phyloP scores from a whole-genome alignment of 2,888 invertebrate species.

The Platycnemis pennipes region DNA sequence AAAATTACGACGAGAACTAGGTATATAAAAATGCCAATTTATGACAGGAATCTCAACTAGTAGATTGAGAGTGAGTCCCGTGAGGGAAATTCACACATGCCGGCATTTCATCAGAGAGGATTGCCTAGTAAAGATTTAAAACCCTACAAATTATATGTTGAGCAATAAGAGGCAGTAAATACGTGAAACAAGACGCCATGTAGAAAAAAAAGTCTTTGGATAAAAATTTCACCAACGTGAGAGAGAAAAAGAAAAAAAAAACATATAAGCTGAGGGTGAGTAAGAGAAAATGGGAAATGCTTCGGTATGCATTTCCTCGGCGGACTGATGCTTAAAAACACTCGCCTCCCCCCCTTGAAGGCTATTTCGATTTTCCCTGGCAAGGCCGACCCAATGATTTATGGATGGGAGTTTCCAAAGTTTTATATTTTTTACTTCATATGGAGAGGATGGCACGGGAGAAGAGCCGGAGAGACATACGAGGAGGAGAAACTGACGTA shows the following conservation, averaged over 20 bases:
- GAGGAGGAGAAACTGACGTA: background rate
- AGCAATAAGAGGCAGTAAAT: background rate
- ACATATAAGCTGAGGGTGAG: background rate
- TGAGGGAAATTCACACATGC: background rate
- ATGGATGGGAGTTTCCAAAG: constrained; percentile 10
- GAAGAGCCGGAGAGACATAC: background rate
- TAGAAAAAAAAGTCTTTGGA: too few species aligned
- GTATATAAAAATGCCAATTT: background rate
- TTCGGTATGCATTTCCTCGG: background rate
- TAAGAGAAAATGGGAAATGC: background rate
- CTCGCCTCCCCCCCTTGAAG: background rate
- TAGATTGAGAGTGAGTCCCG: background rate
- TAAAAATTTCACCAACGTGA: background rate
- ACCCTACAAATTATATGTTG: background rate
- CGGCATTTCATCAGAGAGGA: background rate
- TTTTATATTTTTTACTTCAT: background rate
- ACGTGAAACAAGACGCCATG: background rate
- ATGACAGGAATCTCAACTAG: background rate
- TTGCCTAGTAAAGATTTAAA: background rate
- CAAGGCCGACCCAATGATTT: constrained; percentile 26
- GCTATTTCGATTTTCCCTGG: background rate
- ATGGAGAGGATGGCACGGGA: background rate
- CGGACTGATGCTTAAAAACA: constrained; percentile 10
- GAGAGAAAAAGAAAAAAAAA: background rate
- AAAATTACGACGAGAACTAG: background rate